A percentile compares a stretch with the other conserved stretches of the same genome.
phyloP scores from a whole-genome alignment of 2,797 vertebrate species.

The Sebastes baramenuke region DNA sequence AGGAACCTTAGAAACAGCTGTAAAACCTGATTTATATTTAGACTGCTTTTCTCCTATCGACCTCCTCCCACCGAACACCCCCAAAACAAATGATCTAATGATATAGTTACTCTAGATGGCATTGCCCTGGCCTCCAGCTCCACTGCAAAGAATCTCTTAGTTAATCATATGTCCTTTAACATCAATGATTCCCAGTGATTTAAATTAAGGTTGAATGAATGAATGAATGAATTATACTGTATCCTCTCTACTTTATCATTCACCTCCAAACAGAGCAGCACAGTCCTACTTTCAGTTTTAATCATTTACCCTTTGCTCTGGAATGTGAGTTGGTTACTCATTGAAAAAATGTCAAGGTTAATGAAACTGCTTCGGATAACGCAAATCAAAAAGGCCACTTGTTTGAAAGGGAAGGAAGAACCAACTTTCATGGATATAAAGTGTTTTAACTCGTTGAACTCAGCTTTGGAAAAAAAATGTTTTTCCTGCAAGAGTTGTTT shows the following conservation, averaged over 20 bases:
- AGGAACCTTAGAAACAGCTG: no score
- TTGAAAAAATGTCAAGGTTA: conserved; percentile 60
- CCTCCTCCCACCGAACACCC: no score
- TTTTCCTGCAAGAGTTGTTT: conserved; percentile 3
- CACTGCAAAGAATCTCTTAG: no score
- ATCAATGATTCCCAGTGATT: no score
- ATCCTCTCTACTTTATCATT: not conserved
- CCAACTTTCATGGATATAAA: not conserved
- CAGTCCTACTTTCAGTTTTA: not conserved
- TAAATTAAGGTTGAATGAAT: not conserved
- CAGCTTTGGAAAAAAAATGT: not conserved
- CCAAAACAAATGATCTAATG: no score
- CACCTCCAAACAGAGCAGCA: not conserved
- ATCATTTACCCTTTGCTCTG: conserved; percentile 46
- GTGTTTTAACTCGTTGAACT: conserved; percentile 15
- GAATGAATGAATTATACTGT: not conserved
- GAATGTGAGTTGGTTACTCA: conserved; percentile 58
- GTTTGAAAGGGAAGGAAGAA: not conserved
- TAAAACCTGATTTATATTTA: no score
- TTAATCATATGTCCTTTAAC: no score
- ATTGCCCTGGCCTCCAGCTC: no score
- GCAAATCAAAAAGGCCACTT: not conserved
- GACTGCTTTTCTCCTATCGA: no score
- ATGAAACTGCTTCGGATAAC: conserved; percentile 25
- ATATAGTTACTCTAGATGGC: no score